phyloP scores from a whole-genome alignment of 2,888 invertebrate genomes.

The Biston stratarius region DNA sequence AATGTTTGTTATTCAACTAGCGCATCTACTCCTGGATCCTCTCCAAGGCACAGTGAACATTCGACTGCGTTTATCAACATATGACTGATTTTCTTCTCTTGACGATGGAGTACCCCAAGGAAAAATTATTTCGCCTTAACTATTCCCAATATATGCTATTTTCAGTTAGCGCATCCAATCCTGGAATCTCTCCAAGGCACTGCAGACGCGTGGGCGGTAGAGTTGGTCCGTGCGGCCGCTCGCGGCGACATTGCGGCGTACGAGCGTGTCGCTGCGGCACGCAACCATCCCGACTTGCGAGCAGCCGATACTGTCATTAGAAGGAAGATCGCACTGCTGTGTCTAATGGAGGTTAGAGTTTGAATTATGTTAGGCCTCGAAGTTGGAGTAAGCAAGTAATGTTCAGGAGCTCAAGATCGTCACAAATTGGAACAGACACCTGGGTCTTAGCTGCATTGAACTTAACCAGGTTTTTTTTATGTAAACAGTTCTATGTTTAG shows the following conservation, averaged over 20 bases:
- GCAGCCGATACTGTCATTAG: constrained; percentile 93
- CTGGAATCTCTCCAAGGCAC: constrained; percentile 94
- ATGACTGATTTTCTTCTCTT: too few relatives aligned
- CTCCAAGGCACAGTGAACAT: constrained; percentile 94
- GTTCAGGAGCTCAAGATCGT: too few relatives aligned
- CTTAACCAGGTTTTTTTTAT: too few relatives aligned
- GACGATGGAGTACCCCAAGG: background rate
- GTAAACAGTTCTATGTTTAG: too few relatives aligned
- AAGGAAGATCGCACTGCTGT: constrained; percentile 97
- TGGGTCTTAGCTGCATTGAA: too few relatives aligned
- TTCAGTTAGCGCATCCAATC: constrained; percentile 96
- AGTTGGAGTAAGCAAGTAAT: too few relatives aligned
- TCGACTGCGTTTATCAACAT: constrained; percentile 89
- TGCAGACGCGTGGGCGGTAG: constrained; percentile 94
- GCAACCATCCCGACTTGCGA: constrained; percentile 93
- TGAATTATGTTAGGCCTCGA: too few relatives aligned
- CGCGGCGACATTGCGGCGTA: constrained; percentile 92
- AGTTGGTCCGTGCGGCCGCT: constrained; percentile 95
- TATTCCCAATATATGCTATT: background rate
- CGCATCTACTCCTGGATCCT: constrained; percentile 96
- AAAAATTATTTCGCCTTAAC: background rate
- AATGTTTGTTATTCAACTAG: constrained; percentile 85
- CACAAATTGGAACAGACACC: too few relatives aligned
- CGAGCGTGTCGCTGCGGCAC: constrained; percentile 85
- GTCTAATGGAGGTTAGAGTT: constrained; percentile 95